These are phyloP conservation scores for Argentina silus DNA, from an alignment of 2,797 vertebrate species.

Conservation along the genomic window DNA sequence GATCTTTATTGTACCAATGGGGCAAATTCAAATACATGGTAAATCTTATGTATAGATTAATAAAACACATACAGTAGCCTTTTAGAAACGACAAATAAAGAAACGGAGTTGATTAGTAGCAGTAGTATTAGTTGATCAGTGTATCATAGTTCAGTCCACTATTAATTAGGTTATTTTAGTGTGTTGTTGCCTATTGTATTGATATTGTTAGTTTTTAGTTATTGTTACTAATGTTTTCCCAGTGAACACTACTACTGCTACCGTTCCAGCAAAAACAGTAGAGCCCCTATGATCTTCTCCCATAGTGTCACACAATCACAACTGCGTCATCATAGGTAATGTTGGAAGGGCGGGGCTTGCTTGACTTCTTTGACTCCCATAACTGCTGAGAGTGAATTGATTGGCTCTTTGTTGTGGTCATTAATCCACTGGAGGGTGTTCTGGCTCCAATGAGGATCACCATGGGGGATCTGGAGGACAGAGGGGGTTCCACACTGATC, in stretches of 20 bases:
- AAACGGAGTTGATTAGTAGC: too few species aligned
- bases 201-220: background rate
- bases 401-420: background rate
- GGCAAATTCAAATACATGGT: too few species aligned
- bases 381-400: background rate
- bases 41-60: too few species aligned
- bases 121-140: too few species aligned
- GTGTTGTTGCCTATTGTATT: background rate
- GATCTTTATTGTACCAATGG: background rate
- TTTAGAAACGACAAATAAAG: too few species aligned
- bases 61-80: too few species aligned
- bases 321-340: background rate
- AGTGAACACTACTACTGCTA: too few species aligned
- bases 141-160: too few species aligned
- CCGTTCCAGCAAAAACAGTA: too few species aligned
- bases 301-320: conserved; percentile 29
- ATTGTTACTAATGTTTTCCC: background rate
- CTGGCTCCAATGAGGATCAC: background rate
- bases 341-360: background rate
- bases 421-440: too few species aligned
- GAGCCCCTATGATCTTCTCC: too few species aligned
- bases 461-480: background rate
- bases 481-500: background rate
- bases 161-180: background rate
- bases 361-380: background rate